Percentiles rank a stretch among this genome's conserved stretches.
Evolutionary conservation across 1,140 invertebrate species (phyloP).

Genomic region (Hylyphantes graminicola): DNA sequence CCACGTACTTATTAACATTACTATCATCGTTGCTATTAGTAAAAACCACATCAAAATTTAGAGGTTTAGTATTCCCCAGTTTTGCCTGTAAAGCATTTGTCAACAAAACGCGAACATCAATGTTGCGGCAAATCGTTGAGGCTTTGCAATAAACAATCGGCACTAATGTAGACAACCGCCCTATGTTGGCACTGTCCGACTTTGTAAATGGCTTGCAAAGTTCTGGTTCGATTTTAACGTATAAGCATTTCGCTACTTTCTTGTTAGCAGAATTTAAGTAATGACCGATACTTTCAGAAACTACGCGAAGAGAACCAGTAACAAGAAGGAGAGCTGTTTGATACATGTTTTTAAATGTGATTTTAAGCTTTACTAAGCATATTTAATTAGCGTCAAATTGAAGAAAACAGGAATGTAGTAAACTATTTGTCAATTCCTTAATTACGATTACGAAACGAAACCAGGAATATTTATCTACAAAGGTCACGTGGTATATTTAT

Average conservation of each 20-base stretch:
- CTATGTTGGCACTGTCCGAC: slow-evolving; percentile 6
- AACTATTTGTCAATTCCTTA: too few species aligned
- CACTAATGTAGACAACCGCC: slow-evolving; percentile 64
- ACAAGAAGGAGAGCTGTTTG: slow-evolving; percentile 76
- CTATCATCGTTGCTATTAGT: slow-evolving; percentile 14
- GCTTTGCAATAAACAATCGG: slow-evolving; percentile 66
- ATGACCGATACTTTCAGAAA: slow-evolving; percentile 67
- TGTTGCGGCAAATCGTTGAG: slow-evolving; percentile 62
- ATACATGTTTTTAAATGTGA: slow-evolving; percentile 39
- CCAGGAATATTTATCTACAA: too few species aligned
- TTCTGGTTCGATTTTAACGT: slow-evolving; percentile 76
- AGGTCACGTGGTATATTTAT: too few species aligned
- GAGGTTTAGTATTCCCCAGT: slow-evolving; percentile 65
- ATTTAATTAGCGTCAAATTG: background rate
- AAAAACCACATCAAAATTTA: slow-evolving; percentile 45
- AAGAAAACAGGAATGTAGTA: too few species aligned
- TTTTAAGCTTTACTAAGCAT: background rate
- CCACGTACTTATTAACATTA: slow-evolving; percentile 68
- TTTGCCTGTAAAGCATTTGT: background rate
- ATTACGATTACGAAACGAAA: too few species aligned
- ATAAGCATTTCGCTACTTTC: slow-evolving; percentile 75
- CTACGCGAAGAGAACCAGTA: slow-evolving; percentile 73
- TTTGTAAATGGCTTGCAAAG: slow-evolving; percentile 64
- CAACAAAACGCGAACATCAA: slow-evolving; percentile 73
- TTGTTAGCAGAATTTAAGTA: slow-evolving; percentile 73